These are phyloP conservation scores for Hydropsyche betteni DNA, from an alignment of 2,888 invertebrate genomes.

Conservation along the genomic window DNA sequence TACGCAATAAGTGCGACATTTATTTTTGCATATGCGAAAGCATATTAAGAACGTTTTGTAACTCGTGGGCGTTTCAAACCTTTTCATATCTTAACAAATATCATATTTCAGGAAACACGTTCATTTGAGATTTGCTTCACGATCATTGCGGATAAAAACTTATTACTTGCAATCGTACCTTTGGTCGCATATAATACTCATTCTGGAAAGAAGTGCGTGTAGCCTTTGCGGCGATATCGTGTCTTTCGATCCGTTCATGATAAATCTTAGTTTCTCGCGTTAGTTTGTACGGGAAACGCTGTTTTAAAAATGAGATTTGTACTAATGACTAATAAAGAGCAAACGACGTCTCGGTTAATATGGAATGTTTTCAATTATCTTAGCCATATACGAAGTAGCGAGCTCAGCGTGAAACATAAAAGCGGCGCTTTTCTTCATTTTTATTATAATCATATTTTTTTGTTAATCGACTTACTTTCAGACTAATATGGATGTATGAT, in stretches of 20 bases:
- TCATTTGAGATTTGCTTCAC: not conserved
- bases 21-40: too few relatives aligned
- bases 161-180: conserved; percentile 5
- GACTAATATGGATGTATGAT: not conserved
- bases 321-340: conserved; percentile 28
- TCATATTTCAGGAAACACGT: conserved; percentile 24
- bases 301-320: conserved; percentile 29
- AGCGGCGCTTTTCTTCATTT: conserved; percentile 16
- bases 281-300: too few relatives aligned
- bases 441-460: conserved; percentile 5
- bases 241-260: too few relatives aligned
- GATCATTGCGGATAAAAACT: conserved; percentile 1
- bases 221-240: too few relatives aligned
- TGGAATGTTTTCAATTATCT: conserved; percentile 31
- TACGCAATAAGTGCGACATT: too few relatives aligned
- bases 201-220: too few relatives aligned
- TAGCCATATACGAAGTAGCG: conserved; percentile 19
- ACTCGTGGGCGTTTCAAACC: not conserved
- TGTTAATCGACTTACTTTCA: not conserved
- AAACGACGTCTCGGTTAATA: conserved; percentile 24
- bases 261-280: too few relatives aligned
- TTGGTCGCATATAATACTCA: too few relatives aligned
- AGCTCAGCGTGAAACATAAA: conserved; percentile 28
- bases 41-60: conserved; percentile 21
- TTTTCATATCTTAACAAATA: conserved; percentile 26